phyloP scores from a whole-genome alignment of 2,888 invertebrate genomes.

The Exocentrus adspersus region DNA sequence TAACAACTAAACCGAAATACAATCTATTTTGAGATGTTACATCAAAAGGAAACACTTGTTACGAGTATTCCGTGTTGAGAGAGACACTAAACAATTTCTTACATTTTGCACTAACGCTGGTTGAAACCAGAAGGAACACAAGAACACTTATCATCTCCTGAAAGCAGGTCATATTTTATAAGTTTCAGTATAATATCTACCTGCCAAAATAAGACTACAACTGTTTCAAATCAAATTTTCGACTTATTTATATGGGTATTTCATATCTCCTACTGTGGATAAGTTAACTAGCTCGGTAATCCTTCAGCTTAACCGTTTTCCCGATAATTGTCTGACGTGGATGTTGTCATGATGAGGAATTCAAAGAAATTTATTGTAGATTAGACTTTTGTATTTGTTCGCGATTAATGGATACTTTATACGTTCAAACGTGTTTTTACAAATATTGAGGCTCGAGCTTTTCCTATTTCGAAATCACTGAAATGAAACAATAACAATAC shows the following conservation, averaged over 20 bases:
- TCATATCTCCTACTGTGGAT: constrained; percentile 15
- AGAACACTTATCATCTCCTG: constrained; percentile 3
- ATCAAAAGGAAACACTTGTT: too few species aligned
- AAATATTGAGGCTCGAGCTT: too few species aligned
- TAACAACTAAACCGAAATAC: too few species aligned
- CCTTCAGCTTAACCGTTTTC: constrained; percentile 11
- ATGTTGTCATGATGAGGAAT: too few species aligned
- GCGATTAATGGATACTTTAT: too few species aligned
- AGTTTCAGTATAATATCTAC: constrained; percentile 12
- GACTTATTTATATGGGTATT: constrained; percentile 2
- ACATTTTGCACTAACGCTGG: constrained; percentile 23
- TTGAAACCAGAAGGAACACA: constrained; percentile 1
- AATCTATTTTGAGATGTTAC: too few species aligned
- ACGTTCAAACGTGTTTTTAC: too few species aligned
- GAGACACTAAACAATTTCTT: constrained; percentile 7
- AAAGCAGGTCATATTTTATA: constrained; percentile 9
- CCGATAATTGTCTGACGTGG: constrained; percentile 2
- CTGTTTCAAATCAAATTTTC: not conserved
- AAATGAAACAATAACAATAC: too few species aligned
- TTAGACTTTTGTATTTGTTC: too few species aligned
- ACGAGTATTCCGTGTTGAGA: too few species aligned
- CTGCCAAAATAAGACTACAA: not conserved
- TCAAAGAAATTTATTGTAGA: too few species aligned
- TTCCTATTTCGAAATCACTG: too few species aligned
- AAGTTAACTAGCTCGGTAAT: constrained; percentile 5